Evolutionary conservation across 2,888 invertebrate species (phyloP), one percentile per base, ranked within the genome.

Genomic region (Agriopis aurantiaria): DNA sequence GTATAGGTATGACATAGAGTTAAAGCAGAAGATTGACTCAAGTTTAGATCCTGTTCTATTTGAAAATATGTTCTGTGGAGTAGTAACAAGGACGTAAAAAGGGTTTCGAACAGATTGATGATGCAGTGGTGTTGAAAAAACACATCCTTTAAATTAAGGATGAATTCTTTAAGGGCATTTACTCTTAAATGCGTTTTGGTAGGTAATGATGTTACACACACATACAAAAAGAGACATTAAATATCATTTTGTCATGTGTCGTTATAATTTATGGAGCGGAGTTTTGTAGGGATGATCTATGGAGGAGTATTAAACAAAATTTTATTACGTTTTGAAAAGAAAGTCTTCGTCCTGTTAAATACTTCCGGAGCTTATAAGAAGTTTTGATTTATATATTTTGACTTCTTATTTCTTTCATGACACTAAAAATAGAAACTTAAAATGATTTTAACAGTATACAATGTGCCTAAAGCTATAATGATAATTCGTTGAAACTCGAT

Each of bases 221-320:
- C 88, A 86, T 83, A 82, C 80, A 83, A 84, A 84, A 75, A 83
- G 79, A 83, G 83, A 85, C 88, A 92, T 93, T 92, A 92, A 91
- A 91, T 88, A 91, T 86, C 88, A 89, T 91, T 93, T 93, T 93
- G 93, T 93, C 93, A 92, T 87, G 88, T 86, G 85, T 80, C 82
- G 66, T 71, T 57, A 81, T 89, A 87, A 92, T 91, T 92, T 92
- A 92, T 89, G 84, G 80, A 74, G 78, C 17, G 40, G 72, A 74
- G 77, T 83, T 86, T 89, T 86, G 85, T 85, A 80, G 80, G 80
- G 82, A 88, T 87, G 88, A 87, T 81, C 83, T 86, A 88, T 86
- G 85, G 78, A 72, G 68, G 81, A 81, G 48, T 87, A 91, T 89
- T 88, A 89, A 33, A 86, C 77, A 78, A 76, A 80, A 86, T 89